Percentiles rank a stretch among this genome's conserved stretches.
phyloP scores from a whole-genome alignment of 1,140 invertebrate genomes.

The Drosophila sucinea region DNA sequence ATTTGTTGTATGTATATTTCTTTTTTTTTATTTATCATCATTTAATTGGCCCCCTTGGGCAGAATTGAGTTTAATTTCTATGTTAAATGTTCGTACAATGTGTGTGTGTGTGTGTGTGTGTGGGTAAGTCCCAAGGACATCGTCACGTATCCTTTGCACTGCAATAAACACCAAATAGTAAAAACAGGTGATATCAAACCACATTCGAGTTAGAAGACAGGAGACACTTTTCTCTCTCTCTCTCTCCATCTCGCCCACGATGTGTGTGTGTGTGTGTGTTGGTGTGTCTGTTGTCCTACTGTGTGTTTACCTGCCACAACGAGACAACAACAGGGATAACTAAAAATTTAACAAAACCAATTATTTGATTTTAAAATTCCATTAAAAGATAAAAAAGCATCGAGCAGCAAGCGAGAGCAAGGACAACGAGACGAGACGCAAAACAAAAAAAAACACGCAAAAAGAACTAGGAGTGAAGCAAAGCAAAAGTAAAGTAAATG shows the following conservation, averaged over 20 bases:
- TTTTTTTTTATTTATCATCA: neutral
- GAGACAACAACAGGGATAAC: slow-evolving; percentile 31
- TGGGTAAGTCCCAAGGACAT: slow-evolving; percentile 23
- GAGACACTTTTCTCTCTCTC: neutral
- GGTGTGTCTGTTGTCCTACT: neutral
- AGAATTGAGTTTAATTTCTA: slow-evolving; percentile 3
- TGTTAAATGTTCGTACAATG: neutral
- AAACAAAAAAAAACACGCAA: neutral
- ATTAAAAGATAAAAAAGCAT: slow-evolving; percentile 63
- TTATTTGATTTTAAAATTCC: slow-evolving; percentile 73
- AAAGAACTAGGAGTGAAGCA: slow-evolving; percentile 5
- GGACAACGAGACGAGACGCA: slow-evolving; percentile 5
- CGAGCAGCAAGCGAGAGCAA: neutral
- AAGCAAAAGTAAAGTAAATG: slow-evolving; percentile 6
- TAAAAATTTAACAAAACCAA: slow-evolving; percentile 66
- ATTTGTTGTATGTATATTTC: no score
- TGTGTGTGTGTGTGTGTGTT: neutral
- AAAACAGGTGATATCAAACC: slow-evolving; percentile 12
- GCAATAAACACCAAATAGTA: slow-evolving; percentile 51
- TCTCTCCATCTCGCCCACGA: neutral
- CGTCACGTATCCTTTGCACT: slow-evolving; percentile 44
- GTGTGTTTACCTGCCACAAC: slow-evolving; percentile 13
- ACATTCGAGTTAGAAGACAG: slow-evolving; percentile 7
- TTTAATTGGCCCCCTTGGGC: neutral
- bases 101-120: neutral